Base-by-base conservation (phyloP, 2,888 invertebrate genomes). In the Allophyes oxyacanthae region DNA sequence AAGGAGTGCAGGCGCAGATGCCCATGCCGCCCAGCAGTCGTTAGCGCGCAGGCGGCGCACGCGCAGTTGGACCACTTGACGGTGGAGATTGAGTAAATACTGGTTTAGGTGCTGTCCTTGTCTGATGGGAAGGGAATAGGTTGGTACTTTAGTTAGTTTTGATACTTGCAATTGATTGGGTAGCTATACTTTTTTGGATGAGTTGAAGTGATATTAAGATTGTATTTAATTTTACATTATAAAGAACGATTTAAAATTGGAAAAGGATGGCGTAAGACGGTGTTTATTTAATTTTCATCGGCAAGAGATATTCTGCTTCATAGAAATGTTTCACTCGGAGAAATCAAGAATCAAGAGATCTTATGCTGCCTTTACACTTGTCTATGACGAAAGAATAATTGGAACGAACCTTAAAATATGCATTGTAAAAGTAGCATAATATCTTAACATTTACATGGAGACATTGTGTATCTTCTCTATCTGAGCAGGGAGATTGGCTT, bases 1-100 rank as follows among this genome's bases (percentile, higher is more conserved):
- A 94, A 53, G 94, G 94, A 0, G 94, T 94, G 8, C 94, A 94
- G 67, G 92, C 94, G 0, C 90, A 91, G 64, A 91, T 93, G 92
- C 92, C 93, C 9, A 84, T 88, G 72, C 93, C 91, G 14, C 90
- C 93, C 1, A 89, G 86, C 85, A 90, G 90, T 82, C 93, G 92
- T 81, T 92, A 92, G 82, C 66, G 46, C 11, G n/a, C 30, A 32
- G 9, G 4, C 33, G 15, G 15, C 11, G 37, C 30, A 7, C 5
- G 41, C 32, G 14, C 45, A 33, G 11, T 14, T 45, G 13, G 11
- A 48, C 28, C 20, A 41, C 28, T 41, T 54, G 15, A 11, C 44
- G 38, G 36, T 48, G 32, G 33, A 64, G 26, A 13, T 55, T 54
- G n/a, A 54, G 8, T 15, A 14, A 49, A 48, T 55, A 64, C 36